Evolutionary conservation across 2,888 invertebrate species (phyloP).

Genomic region (Eupithecia subfuscata): DNA sequence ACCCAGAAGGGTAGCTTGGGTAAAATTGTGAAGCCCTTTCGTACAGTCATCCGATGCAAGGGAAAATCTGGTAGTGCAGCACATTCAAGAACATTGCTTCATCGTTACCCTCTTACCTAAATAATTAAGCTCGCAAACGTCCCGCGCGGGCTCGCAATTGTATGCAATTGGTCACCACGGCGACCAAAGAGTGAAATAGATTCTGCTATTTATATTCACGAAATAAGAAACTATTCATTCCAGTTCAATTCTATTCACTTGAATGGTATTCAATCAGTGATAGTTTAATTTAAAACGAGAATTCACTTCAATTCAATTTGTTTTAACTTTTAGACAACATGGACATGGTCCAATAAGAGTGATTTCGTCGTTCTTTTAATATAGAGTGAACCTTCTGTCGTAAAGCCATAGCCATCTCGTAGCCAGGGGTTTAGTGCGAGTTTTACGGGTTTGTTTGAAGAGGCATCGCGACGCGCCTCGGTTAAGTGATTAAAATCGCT

Average conservation of each 20-base stretch:
- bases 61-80: background rate
- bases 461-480: slow-evolving; percentile 61
- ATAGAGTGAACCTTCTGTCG: background rate
- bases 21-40: background rate
- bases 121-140: background rate
- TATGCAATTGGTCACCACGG: no score
- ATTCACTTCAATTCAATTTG: background rate
- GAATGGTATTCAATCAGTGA: background rate
- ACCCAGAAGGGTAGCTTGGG: background rate
- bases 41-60: background rate
- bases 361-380: background rate
- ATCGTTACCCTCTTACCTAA: background rate
- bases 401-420: background rate
- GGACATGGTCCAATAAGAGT: background rate
- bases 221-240: background rate
- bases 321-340: background rate
- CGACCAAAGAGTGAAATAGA: background rate
- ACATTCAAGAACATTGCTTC: background rate
- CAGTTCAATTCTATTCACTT: background rate
- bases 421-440: slow-evolving; percentile 53
- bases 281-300: background rate
- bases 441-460: slow-evolving; percentile 65
- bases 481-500: slow-evolving; percentile 80
- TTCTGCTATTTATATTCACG: background rate
- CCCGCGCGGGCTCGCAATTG: no score